These are phyloP conservation scores for Peromyscus californicus DNA, from an alignment of 2,113 vertebrate genomes.

Conservation along the genomic window DNA sequence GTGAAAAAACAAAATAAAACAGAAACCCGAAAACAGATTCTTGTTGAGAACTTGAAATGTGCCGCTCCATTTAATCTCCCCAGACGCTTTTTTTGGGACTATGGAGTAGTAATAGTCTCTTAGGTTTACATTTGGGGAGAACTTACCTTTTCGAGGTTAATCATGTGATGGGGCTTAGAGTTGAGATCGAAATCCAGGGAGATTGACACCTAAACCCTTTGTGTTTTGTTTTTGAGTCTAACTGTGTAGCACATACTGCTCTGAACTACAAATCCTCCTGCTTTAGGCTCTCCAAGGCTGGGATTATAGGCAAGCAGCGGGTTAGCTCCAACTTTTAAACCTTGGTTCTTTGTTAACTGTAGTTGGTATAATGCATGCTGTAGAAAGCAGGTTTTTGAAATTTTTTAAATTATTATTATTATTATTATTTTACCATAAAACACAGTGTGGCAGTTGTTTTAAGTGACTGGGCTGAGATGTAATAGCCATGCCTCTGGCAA, in stretches of 20 bases:
- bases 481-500: neutral
- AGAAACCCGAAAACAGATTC: neutral
- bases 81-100: neutral
- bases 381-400: neutral
- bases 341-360: neutral
- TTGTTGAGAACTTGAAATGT: neutral
- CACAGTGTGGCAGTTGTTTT: neutral
- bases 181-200: neutral
- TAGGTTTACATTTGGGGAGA: neutral
- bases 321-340: neutral
- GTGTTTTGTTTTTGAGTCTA: neutral
- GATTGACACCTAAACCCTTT: neutral
- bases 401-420: too few relatives aligned
- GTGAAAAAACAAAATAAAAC: neutral
- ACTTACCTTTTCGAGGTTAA: neutral
- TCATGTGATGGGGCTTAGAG: neutral
- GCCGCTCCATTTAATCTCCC: neutral
- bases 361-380: neutral
- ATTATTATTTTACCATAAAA: neutral
- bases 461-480: neutral
- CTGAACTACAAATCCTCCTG: neutral
- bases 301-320: neutral
- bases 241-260: neutral
- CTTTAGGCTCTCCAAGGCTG: neutral
- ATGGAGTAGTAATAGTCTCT: neutral